Base-by-base conservation (phyloP, 2,113 vertebrate genomes). In the Acanthisitta chloris region DNA sequence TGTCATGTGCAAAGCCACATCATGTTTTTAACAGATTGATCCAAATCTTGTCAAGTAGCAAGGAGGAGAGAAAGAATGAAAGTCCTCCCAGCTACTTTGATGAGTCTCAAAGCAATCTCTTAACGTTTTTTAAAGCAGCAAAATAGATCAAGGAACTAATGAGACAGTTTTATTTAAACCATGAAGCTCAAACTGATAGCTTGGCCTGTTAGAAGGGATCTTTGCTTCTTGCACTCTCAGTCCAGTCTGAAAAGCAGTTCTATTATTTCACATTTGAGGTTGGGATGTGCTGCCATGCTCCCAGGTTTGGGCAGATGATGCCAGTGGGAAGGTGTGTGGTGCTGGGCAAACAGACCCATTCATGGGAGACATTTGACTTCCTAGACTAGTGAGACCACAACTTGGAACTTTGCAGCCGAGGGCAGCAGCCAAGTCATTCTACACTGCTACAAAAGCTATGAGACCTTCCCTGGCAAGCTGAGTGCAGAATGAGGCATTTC, bases 401-500 rank as follows among this genome's bases (percentile, higher is more conserved):
- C 66, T 62, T 46, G 48, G 38, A 76, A 70, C 57, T 48, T 65
- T 45, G 48, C 57, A 76, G 67, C 71, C 55, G 91, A 78, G 70
- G 31, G 80, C 65, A 96, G 61, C 76, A 91, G 45, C 59, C 59
- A 77, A 77, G 58, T 78, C 48, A 25, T 70, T 76, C 69, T 81
- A 11, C 46, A 9, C 43, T 74, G 76, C 76, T 90, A 76, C 79
- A 81, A 81, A 76, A 88, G 88, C 52, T 83, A 46, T 26, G 55
- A 94, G 79, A 74, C 86, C 76, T 90, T 81, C 94, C 34, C 72
- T 95, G 94, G 92, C 82, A 93, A 91, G 90, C 67, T 4, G 4
- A 79, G 55, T 6, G 51, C 54, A 57, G 54, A 92, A 93, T 96
- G 93, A 96, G 88, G 83, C 90, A 93, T 94, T 96, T 96, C 92